These are phyloP conservation scores for Bostrychus sinensis DNA, from an alignment of 2,113 vertebrate genomes.

Conservation along the genomic window DNA sequence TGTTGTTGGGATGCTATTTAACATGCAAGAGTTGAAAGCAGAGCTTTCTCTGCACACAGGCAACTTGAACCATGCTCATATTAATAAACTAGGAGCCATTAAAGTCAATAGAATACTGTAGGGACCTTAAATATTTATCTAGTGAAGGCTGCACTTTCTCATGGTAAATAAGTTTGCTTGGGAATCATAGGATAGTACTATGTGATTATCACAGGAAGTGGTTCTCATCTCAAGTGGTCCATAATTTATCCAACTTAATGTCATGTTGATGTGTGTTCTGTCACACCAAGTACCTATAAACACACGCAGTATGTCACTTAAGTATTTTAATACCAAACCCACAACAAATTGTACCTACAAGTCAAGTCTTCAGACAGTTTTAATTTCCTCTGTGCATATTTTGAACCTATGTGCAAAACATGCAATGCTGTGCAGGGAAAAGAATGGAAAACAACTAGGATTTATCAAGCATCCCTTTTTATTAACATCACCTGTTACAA, in stretches of 20 bases:
- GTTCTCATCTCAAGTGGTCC: conserved; percentile 21
- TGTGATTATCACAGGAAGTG: conserved; percentile 18
- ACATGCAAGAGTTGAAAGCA: conserved; percentile 55
- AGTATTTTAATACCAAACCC: not conserved
- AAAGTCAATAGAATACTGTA: not conserved
- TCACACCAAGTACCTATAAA: not conserved
- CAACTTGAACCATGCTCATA: not conserved
- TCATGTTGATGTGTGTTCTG: not conserved
- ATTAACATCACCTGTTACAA: conserved; percentile 83
- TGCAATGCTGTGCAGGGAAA: conserved; percentile 24
- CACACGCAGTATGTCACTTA: not conserved
- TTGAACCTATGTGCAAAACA: too few species aligned
- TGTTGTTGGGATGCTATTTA: conserved; percentile 60
- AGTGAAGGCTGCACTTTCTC: not conserved
- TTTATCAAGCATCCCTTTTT: conserved; percentile 85
- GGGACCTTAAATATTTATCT: not conserved
- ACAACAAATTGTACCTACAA: too few species aligned
- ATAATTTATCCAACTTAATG: conserved; percentile 5
- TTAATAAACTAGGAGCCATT: conserved; percentile 2
- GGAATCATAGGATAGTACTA: conserved; percentile 15
- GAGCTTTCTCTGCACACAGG: conserved; percentile 17
- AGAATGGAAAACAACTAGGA: conserved; percentile 32
- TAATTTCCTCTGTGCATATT: not conserved
- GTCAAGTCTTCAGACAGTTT: conserved; percentile 8
- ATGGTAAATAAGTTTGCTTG: not conserved